Evolutionary conservation across 1,140 invertebrate genomes (phyloP), one percentile per base, ranked within the genome.

Genomic region (Plodia interpunctella): DNA sequence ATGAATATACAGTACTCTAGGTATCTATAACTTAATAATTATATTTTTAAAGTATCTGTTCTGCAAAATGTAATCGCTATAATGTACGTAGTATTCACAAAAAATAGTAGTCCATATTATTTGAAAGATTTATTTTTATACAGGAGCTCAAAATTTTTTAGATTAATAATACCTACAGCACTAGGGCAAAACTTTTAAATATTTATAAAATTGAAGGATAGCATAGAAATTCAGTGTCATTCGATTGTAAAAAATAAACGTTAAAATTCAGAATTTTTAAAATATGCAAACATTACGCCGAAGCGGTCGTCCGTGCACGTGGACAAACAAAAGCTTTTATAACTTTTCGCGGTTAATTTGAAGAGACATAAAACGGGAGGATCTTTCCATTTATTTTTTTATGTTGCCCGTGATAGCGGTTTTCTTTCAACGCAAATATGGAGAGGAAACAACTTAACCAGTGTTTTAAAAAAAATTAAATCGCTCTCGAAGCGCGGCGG

Each of bases 311-410:
- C 38, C 15, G 38, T 44, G 38, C 15, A 25, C 51, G 17, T 21
- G 35, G 51, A 21, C 51, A 58, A 57, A 58, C 38, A 63, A 58
- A 59, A 52, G 38, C 57, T 65, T 65, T 70, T 60, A 59, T 58
- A 70, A 66, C 62, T 62, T 70, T 70, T 59, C 30, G 68, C 35
- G 57, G 62, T 70, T 67, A 65, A 64, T 63, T 70, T 63, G 35
- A 62, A 65, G 59, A 49, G 21, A 52, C 17, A 70, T 61, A 66
- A 66, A 66, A 59, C 49, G 19, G 10, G 54, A 44, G 49, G 18
- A 56, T 18, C 56, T 59, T 60, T 58, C 59, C 30, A 65, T 55
- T 61, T 49, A 44, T 53, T 57, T 50, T 28, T 57, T 50, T 28
- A 57, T 18, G 25, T 32, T 51, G 11, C 9, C 44, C 15, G 56